Evolutionary conservation across 2,888 invertebrate genomes (phyloP).

Genomic region (Dorcus hopei): DNA sequence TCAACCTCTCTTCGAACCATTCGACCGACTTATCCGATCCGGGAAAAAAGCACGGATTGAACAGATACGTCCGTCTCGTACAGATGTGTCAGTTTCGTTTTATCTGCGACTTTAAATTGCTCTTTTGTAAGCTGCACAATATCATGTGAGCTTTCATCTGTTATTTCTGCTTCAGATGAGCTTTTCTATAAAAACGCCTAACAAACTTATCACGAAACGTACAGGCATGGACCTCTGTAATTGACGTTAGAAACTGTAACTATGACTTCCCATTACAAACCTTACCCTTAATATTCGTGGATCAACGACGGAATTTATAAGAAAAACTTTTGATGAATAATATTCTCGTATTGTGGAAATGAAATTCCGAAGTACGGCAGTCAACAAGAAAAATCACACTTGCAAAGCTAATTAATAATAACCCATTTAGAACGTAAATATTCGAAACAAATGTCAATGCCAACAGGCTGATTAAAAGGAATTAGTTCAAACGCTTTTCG

Average conservation of each 20-base stretch:
- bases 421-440: too few relatives aligned
- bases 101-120: slow-evolving; percentile 14
- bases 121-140: slow-evolving; percentile 8
- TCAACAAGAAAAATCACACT: too few relatives aligned
- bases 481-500: too few relatives aligned
- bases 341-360: too few relatives aligned
- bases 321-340: too few relatives aligned
- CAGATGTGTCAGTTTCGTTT: slow-evolving; percentile 19
- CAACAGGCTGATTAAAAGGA: too few relatives aligned
- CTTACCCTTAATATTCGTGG: too few relatives aligned
- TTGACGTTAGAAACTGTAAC: neutral
- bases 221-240: neutral
- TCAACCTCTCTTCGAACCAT: slow-evolving; percentile 22
- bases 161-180: slow-evolving; percentile 5
- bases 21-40: slow-evolving; percentile 24
- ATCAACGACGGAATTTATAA: too few relatives aligned
- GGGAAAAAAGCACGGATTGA: slow-evolving; percentile 22
- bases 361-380: too few relatives aligned
- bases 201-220: neutral
- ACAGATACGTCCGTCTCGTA: slow-evolving; percentile 14
- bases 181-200: slow-evolving; percentile 8
- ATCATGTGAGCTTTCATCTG: slow-evolving; percentile 7
- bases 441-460: too few relatives aligned
- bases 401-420: too few relatives aligned
- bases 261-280: too few relatives aligned